phyloP scores from a whole-genome alignment of 1,140 invertebrate genomes.

The Sminthurinus signatus region DNA sequence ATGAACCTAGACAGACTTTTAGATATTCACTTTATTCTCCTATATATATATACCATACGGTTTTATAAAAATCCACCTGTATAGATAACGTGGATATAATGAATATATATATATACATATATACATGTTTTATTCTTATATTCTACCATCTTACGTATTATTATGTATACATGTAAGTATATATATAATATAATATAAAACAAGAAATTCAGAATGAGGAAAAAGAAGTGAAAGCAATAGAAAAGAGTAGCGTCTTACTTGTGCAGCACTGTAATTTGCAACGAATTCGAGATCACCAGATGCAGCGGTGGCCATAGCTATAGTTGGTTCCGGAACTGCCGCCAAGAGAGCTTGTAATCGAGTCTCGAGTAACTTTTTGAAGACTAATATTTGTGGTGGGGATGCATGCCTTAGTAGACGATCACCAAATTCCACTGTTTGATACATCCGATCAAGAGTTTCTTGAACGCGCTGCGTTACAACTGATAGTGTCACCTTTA shows the following conservation, averaged over 20 bases:
- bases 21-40: too few relatives aligned
- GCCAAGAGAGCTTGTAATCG: constrained; percentile 78
- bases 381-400: constrained; percentile 82
- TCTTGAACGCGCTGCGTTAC: constrained; percentile 89
- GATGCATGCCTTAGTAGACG: constrained; percentile 81
- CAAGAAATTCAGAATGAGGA: too few relatives aligned
- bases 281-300: constrained; percentile 81
- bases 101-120: too few relatives aligned
- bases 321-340: constrained; percentile 73
- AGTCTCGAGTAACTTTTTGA: constrained; percentile 86
- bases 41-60: too few relatives aligned
- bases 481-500: constrained; percentile 59
- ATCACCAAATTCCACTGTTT: constrained; percentile 89
- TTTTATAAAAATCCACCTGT: too few relatives aligned
- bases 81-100: too few relatives aligned
- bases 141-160: background rate
- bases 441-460: constrained; percentile 84
- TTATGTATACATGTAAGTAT: background rate
- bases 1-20: too few relatives aligned
- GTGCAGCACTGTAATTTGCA: constrained; percentile 91
- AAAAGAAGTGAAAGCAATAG: constrained; percentile 1
- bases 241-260: constrained; percentile 46
- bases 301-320: constrained; percentile 58
- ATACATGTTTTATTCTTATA: too few relatives aligned
- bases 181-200: too few relatives aligned